Base-by-base conservation (phyloP, 2,113 vertebrate species). In the Sigmodon hispidus region DNA sequence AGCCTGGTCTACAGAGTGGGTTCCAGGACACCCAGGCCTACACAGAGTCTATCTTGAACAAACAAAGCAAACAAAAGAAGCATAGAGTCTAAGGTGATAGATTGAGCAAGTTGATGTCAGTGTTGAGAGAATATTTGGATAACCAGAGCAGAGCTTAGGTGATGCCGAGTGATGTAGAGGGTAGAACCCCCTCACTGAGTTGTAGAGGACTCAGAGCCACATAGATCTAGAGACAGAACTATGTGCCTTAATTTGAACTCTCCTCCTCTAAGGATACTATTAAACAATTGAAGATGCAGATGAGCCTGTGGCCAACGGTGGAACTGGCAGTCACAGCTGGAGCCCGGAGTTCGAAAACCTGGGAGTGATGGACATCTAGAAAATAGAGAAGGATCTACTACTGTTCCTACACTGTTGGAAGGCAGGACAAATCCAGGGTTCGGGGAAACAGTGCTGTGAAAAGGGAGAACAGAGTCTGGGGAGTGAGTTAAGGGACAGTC, bases 141-240 rank as follows among this genome's bases (percentile, higher is more conserved):
- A 69, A 69, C 17, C 67, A 3, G 67, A 69, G 67, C 67, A 17
- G 67, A 69, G 67, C 2, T 17, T 0, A 21, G 45, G 12, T 15
- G 1, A 3, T 61, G 67, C 29, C 1, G 11, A n/a, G 15, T 0
- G 36, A 21, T 1, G 12, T 26, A 17, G n/a, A 29, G 1, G 52
- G 34, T 3, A 19, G 67, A 61, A 6, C 45, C 2, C 21, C 34
- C 29, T 48, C 29, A 7, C 69, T 22, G 77, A 77, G 13, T 10
- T 9, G 17, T 7, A 63, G 45, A 67, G 65, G 40, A 87, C 61
- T 22, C 13, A 10, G 7, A n/a, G 48, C 1, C 11, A 1, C 3
- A 21, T 5, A 65, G 5, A 7, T 75, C 69, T 52, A 26, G 26
- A 22, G 36, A 43, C 31, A 22, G 29, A 22, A 11, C 48, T 24